Evolutionary conservation across 2,113 vertebrate genomes (phyloP).

Genomic region (Protobothrops flavoviridis): DNA sequence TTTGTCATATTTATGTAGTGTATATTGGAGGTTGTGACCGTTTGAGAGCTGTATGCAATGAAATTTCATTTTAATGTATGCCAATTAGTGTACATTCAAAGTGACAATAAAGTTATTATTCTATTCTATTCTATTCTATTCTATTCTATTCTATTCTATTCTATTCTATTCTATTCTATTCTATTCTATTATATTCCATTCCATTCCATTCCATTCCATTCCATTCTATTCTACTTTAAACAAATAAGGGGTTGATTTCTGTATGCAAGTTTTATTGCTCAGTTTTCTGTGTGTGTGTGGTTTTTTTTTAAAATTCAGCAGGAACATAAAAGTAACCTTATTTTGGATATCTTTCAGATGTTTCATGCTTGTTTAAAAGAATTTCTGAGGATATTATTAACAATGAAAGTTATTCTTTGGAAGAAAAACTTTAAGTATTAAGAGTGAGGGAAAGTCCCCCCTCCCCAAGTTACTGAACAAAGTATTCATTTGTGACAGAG

Average conservation of each 20-base stretch:
- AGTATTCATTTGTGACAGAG: constrained; percentile 54
- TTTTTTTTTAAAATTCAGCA: not conserved
- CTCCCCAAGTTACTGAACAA: constrained; percentile 35
- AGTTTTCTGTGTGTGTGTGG: not conserved
- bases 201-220: too few species aligned
- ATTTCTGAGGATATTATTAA: constrained; percentile 48
- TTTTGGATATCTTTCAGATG: constrained; percentile 20
- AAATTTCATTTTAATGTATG: too few species aligned
- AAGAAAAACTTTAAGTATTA: constrained; percentile 37
- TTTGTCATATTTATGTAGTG: too few species aligned
- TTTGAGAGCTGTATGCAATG: too few species aligned
- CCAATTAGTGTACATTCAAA: too few species aligned
- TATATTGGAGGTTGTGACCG: too few species aligned
- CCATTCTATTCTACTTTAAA: not conserved
- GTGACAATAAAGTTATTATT: too few species aligned
- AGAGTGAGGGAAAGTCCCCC: constrained; percentile 24
- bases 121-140: too few species aligned
- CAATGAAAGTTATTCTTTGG: constrained; percentile 30
- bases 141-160: too few species aligned
- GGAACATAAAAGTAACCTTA: not conserved
- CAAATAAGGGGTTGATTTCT: not conserved
- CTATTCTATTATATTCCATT: too few species aligned
- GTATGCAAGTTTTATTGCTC: constrained; percentile 3
- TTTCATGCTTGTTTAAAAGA: not conserved
- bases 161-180: too few species aligned